Conservation (phyloP, 30 jellyfish, hydroid and myxozoan genomes). For the Pelagia noctiluca region DNA sequence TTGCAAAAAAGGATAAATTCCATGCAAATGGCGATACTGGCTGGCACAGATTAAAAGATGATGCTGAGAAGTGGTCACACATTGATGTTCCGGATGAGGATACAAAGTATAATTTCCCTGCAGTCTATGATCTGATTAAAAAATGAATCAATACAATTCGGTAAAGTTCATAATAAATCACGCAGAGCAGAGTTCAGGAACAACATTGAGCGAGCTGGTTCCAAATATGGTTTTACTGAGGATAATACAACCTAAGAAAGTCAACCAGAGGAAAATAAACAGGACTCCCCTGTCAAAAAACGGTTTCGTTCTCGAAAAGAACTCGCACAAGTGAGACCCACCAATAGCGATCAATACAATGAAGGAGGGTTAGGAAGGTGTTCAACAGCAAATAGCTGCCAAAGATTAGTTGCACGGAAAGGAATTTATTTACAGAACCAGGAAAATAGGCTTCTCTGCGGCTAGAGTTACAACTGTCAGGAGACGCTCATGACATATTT, state of each 20-base stretch:
- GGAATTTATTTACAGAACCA: background rate
- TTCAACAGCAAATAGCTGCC: background rate
- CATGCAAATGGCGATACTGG: constrained; percentile 11
- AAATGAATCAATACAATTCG: background rate
- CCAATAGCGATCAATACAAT: constrained; percentile 13
- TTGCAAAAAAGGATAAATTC: background rate
- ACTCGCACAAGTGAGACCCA: background rate
- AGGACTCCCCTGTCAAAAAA: constrained; percentile 2
- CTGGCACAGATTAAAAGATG: constrained; percentile 19
- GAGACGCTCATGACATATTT: constrained; percentile 32
- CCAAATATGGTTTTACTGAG: background rate
- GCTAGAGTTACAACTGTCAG: constrained; percentile 9
- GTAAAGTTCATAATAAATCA: constrained; percentile 9
- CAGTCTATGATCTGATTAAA: background rate
- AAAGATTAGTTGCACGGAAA: background rate
- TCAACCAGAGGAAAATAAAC: background rate
- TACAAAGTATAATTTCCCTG: constrained; percentile 17
- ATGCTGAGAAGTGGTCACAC: constrained; percentile 19
- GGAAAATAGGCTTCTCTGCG: constrained; percentile 16
- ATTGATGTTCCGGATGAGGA: constrained; percentile 15
- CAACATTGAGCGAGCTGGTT: background rate
- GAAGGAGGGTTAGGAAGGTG: constrained; percentile 18
- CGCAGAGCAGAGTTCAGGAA: constrained; percentile 12
- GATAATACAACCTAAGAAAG: background rate
- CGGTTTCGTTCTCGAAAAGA: constrained; percentile 1